These are phyloP conservation scores for Ariolimax columbianus DNA, from an alignment of 2,888 invertebrate species.

Conservation along the genomic window DNA sequence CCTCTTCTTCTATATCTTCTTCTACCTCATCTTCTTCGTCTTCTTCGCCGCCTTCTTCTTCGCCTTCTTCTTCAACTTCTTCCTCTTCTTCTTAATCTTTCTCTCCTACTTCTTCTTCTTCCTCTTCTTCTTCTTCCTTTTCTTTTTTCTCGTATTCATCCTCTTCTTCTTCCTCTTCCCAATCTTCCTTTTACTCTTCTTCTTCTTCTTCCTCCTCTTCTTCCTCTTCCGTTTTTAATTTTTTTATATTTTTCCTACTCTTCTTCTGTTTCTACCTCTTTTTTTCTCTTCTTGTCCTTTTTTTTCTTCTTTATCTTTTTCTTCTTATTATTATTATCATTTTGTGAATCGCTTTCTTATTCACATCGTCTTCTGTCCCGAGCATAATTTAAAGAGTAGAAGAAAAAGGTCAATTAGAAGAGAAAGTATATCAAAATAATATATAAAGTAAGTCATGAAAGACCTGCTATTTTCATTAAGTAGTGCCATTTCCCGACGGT, in stretches of 20 bases:
- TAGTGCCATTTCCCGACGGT: too few relatives aligned
- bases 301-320: background rate
- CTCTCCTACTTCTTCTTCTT: background rate
- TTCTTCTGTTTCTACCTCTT: background rate
- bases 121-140: background rate
- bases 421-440: too few relatives aligned
- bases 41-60: background rate
- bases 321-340: background rate
- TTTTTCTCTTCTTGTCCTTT: background rate
- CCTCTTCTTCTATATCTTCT: background rate
- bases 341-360: background rate
- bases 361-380: background rate
- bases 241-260: background rate
- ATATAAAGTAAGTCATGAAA: too few relatives aligned
- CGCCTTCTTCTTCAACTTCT: background rate
- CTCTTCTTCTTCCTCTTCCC: background rate
- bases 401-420: too few relatives aligned
- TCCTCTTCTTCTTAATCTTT: background rate
- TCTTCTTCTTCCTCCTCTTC: background rate
- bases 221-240: background rate
- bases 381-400: too few relatives aligned
- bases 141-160: background rate
- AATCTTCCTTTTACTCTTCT: background rate
- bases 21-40: background rate
- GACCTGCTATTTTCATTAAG: too few relatives aligned